Percentiles rank a stretch among this genome's conserved stretches.
Conservation (phyloP, 2,797 vertebrate genomes). For the Danionella dracula region DNA sequence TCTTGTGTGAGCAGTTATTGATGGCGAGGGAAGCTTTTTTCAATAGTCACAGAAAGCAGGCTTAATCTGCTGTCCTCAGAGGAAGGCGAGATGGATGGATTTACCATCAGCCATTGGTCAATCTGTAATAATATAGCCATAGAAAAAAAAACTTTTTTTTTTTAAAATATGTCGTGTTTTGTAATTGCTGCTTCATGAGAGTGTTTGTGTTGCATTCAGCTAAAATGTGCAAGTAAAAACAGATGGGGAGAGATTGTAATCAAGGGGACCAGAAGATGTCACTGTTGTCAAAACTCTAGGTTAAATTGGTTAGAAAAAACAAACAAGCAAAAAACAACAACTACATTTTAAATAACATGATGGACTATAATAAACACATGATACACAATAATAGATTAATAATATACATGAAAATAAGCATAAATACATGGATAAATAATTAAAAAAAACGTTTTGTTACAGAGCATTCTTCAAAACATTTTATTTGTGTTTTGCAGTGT, state of each 20-base stretch:
- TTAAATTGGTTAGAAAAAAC: not conserved
- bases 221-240: not conserved
- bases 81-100: not conserved
- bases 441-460: no score
- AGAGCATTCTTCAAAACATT: no score
- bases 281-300: conserved; percentile 52
- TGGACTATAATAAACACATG: no score
- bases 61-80: not conserved
- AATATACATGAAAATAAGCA: no score
- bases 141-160: not conserved
- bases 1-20: conserved; percentile 40
- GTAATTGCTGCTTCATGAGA: not conserved
- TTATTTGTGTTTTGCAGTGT: no score
- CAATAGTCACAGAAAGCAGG: conserved; percentile 24
- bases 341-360: no score
- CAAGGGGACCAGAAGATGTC: conserved; percentile 59
- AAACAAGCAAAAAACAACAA: no score
- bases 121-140: not conserved
- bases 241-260: not conserved
- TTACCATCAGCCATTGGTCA: conserved; percentile 9
- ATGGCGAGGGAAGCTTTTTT: conserved; percentile 29
- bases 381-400: no score
- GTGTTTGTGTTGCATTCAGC: not conserved
- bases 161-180: not conserved
- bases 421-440: no score